These are phyloP conservation scores for Recurvirostra avosetta DNA, from an alignment of 2,113 vertebrate species.

Conservation along the genomic window DNA sequence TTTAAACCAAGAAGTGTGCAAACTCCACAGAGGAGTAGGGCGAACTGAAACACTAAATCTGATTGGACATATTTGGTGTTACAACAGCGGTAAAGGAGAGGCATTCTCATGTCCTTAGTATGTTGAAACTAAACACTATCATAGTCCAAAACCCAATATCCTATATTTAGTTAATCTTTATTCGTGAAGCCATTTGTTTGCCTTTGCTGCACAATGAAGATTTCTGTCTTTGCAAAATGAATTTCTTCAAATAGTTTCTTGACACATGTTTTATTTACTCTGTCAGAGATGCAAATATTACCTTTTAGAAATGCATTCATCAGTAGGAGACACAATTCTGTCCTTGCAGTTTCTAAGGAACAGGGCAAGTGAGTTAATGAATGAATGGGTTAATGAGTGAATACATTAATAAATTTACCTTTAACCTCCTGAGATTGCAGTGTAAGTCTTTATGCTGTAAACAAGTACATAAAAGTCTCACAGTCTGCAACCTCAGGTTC, in stretches of 20 bases:
- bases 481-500: not conserved
- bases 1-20: not conserved
- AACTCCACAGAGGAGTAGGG: not conserved
- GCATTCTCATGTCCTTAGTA: not conserved
- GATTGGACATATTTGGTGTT: not conserved
- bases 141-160: not conserved
- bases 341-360: not conserved
- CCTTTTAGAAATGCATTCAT: not conserved
- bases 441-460: conserved; percentile 13
- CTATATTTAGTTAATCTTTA: not conserved
- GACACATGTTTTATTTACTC: not conserved
- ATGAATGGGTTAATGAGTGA: conserved; percentile 16
- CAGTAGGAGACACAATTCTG: not conserved
- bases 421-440: not conserved
- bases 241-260: not conserved
- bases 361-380: not conserved
- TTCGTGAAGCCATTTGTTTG: not conserved
- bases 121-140: not conserved
- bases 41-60: not conserved
- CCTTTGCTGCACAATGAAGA: not conserved
- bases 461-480: not conserved
- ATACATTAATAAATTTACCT: conserved; percentile 15
- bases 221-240: not conserved
- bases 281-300: not conserved
- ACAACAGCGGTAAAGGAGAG: not conserved